These are phyloP conservation scores for Fukomys damarensis DNA, from an alignment of 2,113 vertebrate genomes.

Conservation along the genomic window DNA sequence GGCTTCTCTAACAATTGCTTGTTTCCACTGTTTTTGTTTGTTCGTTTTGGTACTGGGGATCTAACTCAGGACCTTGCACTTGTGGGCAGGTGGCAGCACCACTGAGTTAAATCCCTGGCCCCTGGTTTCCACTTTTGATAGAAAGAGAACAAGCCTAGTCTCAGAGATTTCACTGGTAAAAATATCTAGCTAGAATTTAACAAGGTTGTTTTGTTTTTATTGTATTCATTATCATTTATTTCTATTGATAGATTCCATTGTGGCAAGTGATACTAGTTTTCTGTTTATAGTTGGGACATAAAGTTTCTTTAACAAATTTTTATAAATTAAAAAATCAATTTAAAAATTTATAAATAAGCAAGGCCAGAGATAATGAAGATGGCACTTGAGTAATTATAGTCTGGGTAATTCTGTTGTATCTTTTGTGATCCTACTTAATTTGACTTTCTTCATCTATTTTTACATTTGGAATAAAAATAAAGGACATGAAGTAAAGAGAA, in stretches of 20 bases:
- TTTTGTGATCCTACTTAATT: slow-evolving; percentile 1
- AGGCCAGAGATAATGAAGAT: slow-evolving; percentile 25
- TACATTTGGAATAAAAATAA: slow-evolving; percentile 50
- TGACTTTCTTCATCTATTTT: slow-evolving; percentile 35
- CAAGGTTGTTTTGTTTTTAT: slow-evolving; percentile 40
- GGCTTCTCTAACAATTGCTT: not conserved
- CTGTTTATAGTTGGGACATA: not conserved
- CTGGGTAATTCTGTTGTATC: not conserved
- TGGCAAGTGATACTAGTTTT: slow-evolving; percentile 1
- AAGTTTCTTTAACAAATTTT: not conserved
- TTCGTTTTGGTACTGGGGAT: too few species aligned
- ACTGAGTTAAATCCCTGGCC: too few species aligned
- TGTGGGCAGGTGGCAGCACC: too few species aligned
- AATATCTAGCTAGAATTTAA: not conserved
- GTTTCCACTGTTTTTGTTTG: too few species aligned
- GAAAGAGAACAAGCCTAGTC: not conserved
- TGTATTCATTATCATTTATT: slow-evolving; percentile 22
- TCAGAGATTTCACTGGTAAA: not conserved
- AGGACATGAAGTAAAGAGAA: not conserved
- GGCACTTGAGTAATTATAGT: not conserved
- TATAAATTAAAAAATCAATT: not conserved
- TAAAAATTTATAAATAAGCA: slow-evolving; percentile 39
- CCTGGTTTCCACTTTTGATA: not conserved
- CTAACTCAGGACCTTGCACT: too few species aligned
- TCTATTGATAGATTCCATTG: slow-evolving; percentile 27